Base-by-base conservation (phyloP, 2,888 invertebrate genomes). In the Mantis religiosa region DNA sequence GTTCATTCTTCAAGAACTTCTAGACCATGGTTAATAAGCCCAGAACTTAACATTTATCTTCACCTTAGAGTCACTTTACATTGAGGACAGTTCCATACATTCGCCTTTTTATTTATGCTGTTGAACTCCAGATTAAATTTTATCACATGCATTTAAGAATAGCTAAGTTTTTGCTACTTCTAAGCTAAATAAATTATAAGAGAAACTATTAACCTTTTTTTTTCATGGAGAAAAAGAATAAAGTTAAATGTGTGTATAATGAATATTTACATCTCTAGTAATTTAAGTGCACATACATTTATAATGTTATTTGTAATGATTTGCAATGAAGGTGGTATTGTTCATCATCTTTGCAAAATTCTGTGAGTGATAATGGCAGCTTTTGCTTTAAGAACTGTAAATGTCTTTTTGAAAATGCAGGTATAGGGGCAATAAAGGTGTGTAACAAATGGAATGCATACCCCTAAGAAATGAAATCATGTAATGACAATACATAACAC, bases 401-500 rank as follows among this genome's bases (percentile, higher is more conserved):
- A 3, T 25, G 20, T 71, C 12, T 71, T 71, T 71, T 54, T 3
- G 54, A 71, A 71, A 20, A 15, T 71, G 54, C 54, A 71, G 20
- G 20, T 20, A 71, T 71, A 71, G 54, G 20, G 54, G 6, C 20
- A 71, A 71, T 20, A 71, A 71, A 71, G 25, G 54, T 71, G 54
- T 71, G 54, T 71, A 25, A 25, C 54, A 47, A 7, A 85, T 47
- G 25, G 25, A 85, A 15, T 85, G 86, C 81, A 30, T 28, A 54
- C 12, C 28, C 7, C 28, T 34, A 30, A 30, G 34, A 25, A 30
- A 30, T 82, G 71, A 85, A 85, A 47, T 85, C 47, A 28, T 85
- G 47, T 85, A 85, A 54, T 85, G 86, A 81, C 86, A 87, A 87
- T 87, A 87, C 81, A 87, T 81, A 87, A 87, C 30, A 30, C 25